Conservation (phyloP, 2,797 vertebrate species). For the Serranus cabrilla region DNA sequence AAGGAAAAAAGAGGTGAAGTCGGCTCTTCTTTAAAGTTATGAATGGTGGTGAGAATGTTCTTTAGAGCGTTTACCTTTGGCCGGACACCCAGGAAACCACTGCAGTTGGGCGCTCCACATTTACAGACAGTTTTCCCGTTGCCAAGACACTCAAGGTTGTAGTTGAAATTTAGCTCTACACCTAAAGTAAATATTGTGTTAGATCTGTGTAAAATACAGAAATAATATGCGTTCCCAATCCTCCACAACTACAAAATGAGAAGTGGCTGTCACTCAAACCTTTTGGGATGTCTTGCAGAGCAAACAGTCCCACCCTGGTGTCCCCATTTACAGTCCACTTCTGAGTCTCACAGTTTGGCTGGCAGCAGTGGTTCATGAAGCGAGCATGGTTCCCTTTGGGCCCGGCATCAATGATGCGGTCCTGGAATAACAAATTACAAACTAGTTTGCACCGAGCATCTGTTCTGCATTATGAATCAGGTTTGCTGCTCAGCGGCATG, state of each 20-base stretch:
- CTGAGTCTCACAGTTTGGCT: constrained; percentile 99
- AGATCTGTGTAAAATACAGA: not conserved
- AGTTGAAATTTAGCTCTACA: constrained; percentile 98
- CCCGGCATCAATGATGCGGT: constrained; percentile 98
- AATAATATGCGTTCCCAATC: not conserved
- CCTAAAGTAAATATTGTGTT: constrained; percentile 77
- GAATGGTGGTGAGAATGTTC: not conserved
- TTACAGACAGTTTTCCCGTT: constrained; percentile 99
- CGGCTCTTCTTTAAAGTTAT: not conserved
- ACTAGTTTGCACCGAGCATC: not conserved
- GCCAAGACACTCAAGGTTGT: constrained; percentile 98
- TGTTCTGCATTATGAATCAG: not conserved
- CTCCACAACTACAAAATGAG: not conserved
- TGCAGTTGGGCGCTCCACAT: constrained; percentile 98
- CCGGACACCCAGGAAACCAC: constrained; percentile 96
- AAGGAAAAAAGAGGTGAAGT: not conserved
- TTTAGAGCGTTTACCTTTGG: constrained; percentile 90
- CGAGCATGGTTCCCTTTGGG: constrained; percentile 99
- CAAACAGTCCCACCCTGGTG: constrained; percentile 96
- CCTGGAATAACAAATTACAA: constrained; percentile 79
- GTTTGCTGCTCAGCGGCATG: not conserved
- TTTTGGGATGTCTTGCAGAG: constrained; percentile 94
- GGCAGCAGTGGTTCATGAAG: constrained; percentile 99
- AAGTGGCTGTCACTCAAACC: constrained; percentile 82
- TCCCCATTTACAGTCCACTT: constrained; percentile 99